These are phyloP conservation scores for Cynodonichthys magdalenae DNA, from an alignment of 2,797 vertebrate genomes.

Conservation along the genomic window DNA sequence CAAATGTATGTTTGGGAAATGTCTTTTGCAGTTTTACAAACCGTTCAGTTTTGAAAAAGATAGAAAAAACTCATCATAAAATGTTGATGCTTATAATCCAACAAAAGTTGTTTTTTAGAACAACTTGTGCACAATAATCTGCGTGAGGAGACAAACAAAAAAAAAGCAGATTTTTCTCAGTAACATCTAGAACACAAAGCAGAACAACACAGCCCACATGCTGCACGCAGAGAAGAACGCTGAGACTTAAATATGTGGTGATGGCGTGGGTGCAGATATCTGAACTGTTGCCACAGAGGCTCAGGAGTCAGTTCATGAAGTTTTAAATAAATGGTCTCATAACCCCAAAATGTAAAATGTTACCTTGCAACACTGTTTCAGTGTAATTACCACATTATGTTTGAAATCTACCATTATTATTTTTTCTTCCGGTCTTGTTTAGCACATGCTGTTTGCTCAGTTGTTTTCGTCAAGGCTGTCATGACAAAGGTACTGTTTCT, in stretches of 20 bases:
- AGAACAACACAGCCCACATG: constrained; percentile 22
- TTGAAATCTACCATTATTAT: background rate
- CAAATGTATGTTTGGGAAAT: too few relatives aligned
- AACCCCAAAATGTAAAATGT: too few relatives aligned
- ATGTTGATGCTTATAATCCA: background rate
- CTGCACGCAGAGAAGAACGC: background rate
- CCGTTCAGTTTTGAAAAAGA: background rate
- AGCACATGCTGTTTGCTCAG: background rate
- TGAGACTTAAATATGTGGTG: constrained; percentile 19
- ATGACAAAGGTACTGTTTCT: constrained; percentile 21
- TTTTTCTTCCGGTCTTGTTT: background rate
- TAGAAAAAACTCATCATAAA: background rate
- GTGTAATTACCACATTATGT: background rate
- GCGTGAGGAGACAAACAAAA: background rate
- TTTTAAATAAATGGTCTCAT: too few relatives aligned
- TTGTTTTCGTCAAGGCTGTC: constrained; percentile 3
- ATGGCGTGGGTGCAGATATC: constrained; percentile 35
- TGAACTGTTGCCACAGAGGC: constrained; percentile 18
- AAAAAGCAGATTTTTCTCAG: constrained; percentile 7
- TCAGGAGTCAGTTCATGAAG: constrained; percentile 3
- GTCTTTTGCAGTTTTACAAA: background rate
- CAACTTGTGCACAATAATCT: background rate
- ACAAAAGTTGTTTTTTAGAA: background rate
- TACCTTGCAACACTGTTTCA: background rate
- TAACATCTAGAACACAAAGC: background rate